These are phyloP conservation scores for Cryptocephalus moraei DNA, from an alignment of 2,888 invertebrate species.

Conservation along the genomic window DNA sequence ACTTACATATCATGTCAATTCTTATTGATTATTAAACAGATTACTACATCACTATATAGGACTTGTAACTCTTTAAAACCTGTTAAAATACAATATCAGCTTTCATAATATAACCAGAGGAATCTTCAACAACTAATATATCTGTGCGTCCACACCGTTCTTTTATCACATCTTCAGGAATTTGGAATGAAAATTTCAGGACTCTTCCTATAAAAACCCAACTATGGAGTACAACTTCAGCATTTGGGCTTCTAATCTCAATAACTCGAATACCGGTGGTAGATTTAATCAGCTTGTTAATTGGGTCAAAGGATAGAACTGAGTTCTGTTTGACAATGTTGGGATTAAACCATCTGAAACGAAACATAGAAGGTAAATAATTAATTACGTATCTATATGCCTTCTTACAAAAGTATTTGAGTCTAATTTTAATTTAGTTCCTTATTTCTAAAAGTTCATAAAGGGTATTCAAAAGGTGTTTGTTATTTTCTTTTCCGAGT, in stretches of 20 bases:
- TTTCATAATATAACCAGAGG: constrained; percentile 57
- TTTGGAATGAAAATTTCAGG: constrained; percentile 47
- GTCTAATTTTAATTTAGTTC: no score
- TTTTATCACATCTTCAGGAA: constrained; percentile 44
- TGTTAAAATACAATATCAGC: neutral
- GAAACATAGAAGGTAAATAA: constrained; percentile 1
- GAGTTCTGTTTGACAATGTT: constrained; percentile 18
- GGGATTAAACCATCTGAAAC: constrained; percentile 42
- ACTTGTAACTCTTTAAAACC: no score
- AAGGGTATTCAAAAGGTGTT: no score
- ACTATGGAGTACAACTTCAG: constrained; percentile 50
- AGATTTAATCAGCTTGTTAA: constrained; percentile 44
- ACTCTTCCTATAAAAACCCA: constrained; percentile 52
- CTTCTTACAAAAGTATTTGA: no score
- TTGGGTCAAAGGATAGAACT: constrained; percentile 24
- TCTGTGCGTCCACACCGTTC: constrained; percentile 34
- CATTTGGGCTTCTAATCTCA: constrained; percentile 51
- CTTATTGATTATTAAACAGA: no score
- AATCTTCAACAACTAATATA: constrained; percentile 55
- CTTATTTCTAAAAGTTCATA: no score
- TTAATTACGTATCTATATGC: no score
- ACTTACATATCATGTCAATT: no score
- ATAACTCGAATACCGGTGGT: constrained; percentile 54
- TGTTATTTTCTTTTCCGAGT: neutral
- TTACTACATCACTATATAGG: no score